Conservation (phyloP, 2,797 vertebrate genomes). For the Catostomus latipinnis region DNA sequence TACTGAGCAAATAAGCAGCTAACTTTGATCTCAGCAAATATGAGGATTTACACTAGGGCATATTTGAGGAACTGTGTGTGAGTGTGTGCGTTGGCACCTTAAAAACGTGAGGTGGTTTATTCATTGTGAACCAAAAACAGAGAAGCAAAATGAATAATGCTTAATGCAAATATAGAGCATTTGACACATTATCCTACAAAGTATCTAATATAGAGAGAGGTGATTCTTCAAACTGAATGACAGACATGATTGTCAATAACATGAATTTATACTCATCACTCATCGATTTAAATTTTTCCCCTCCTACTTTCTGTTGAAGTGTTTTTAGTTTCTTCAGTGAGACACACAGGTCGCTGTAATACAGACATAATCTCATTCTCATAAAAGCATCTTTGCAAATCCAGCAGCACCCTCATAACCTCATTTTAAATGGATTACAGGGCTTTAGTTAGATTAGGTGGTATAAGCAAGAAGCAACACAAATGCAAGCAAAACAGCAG, state of each 20-base stretch:
- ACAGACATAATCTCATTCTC: background rate
- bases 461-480: constrained; percentile 60
- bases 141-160: background rate
- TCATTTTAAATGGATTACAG: constrained; percentile 65
- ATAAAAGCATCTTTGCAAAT: constrained; percentile 53
- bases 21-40: constrained; percentile 48
- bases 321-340: background rate
- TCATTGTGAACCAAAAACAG: background rate
- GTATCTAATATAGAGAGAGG: background rate
- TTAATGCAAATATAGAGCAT: background rate
- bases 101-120: background rate
- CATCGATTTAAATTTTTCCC: no score
- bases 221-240: no score
- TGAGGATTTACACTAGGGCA: constrained; percentile 27
- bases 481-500: constrained; percentile 24
- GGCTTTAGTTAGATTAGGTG: constrained; percentile 65
- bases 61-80: constrained; percentile 26
- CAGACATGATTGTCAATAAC: background rate
- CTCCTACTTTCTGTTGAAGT: background rate
- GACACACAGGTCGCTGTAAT: constrained; percentile 7
- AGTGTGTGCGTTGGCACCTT: background rate
- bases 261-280: background rate
- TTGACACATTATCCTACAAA: background rate
- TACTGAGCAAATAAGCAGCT: constrained; percentile 56
- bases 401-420: constrained; percentile 52